Base-by-base conservation (phyloP, 2,113 vertebrate species). In the Hassar affinis region DNA sequence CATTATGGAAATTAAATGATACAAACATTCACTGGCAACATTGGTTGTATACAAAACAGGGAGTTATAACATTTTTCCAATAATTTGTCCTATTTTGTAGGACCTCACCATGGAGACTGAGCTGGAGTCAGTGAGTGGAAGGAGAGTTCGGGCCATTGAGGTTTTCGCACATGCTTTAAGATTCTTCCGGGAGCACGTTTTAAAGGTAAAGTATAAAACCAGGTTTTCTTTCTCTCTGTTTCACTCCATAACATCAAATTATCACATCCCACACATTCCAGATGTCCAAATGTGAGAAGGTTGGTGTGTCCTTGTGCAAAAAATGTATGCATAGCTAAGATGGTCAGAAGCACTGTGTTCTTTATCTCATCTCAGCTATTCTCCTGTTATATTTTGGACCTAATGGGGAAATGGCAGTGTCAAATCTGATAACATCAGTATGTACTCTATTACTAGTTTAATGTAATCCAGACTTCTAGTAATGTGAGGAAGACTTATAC, bases 171-270 rank as follows among this genome's bases (percentile, higher is more conserved):
- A 98, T 0, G 96, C 97, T 0, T 93, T 99, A 64, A 91, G 89
- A 61, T 99, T 98, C 93, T 99, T 99, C 94, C 96, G 95, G 88
- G 94, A 95, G 84, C 97, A 97, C 0, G 97, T 96, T 0, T 89
- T 99, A 30, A 96, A 97, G 96, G 98, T 99, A 78, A 54, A 76
- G 56, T 22, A 54, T 52, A 54, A 51, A 76, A 54, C 17, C 7
- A 49, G 27, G 18, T 1, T 49, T 12, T 66, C 64, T 64, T 35
- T 66, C 5, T 33, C 15, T 49, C 10, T 30, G 1, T 80, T 49
- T 54, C 27, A 38, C 6, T 38, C 6, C 17, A 72, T n/a, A 3
- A 72, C 68, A 27, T 18, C 1, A 6, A 33, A 54, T 22, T 76
- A 30, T 25, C 51, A 22, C 15, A 33, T 74, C n/a, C 11, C 45